Evolutionary conservation across 2,797 vertebrate genomes (phyloP).

Genomic region (Enteromius treurensis): DNA sequence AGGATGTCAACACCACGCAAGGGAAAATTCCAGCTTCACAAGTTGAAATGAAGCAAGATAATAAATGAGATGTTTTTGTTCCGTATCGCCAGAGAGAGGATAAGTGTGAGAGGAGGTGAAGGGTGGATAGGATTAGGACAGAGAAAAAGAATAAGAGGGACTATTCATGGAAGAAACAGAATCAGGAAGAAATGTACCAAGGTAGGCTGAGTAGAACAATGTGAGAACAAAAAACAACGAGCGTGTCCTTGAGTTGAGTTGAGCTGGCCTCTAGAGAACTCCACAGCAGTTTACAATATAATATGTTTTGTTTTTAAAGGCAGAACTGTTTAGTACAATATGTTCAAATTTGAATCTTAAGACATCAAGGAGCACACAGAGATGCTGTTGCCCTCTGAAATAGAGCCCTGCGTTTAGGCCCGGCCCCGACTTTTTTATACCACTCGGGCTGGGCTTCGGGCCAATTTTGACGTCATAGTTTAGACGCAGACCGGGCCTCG

Average conservation of each 20-base stretch:
- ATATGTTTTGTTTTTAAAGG: not conserved
- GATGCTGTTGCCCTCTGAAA: not conserved
- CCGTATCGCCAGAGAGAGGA: not conserved
- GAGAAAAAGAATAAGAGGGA: conserved; percentile 19
- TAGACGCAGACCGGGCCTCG: too few relatives aligned
- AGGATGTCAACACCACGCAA: not conserved
- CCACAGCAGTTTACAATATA: not conserved
- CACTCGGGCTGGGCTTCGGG: too few relatives aligned
- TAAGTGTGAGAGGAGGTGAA: conserved; percentile 26
- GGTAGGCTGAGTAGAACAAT: not conserved
- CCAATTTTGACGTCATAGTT: too few relatives aligned
- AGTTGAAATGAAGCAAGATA: not conserved
- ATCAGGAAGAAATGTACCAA: not conserved
- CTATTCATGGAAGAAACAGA: conserved; percentile 14
- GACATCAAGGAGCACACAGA: not conserved
- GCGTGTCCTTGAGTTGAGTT: conserved; percentile 14
- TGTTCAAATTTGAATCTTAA: not conserved
- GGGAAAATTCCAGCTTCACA: not conserved
- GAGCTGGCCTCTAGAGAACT: conserved; percentile 10
- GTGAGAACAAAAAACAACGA: not conserved
- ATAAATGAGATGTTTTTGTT: not conserved
- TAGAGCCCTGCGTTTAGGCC: too few relatives aligned
- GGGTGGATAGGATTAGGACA: conserved; percentile 3
- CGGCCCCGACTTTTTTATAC: too few relatives aligned
- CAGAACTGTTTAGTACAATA: not conserved